phyloP scores from a whole-genome alignment of 1,140 invertebrate species.

The Pogonus chalceus region DNA sequence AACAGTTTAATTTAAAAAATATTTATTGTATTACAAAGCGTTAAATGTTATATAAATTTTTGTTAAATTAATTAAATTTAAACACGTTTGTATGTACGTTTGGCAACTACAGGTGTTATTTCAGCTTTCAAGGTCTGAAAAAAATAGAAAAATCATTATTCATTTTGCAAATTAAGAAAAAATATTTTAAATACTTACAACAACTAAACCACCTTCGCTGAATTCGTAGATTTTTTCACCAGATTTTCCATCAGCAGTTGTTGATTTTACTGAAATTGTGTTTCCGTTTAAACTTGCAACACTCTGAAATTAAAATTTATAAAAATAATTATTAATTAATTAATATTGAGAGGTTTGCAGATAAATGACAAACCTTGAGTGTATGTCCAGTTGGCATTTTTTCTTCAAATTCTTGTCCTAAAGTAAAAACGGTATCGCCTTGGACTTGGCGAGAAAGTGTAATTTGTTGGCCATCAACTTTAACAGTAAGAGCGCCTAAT shows the following conservation, averaged over 20 bases:
- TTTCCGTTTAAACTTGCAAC: slow-evolving; percentile 41
- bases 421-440: background rate
- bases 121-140: slow-evolving; percentile 24
- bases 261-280: slow-evolving; percentile 41
- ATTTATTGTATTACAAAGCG: background rate
- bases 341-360: slow-evolving; percentile 32
- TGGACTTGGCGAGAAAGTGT: background rate
- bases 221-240: slow-evolving; percentile 44
- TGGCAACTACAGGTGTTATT: slow-evolving; percentile 21
- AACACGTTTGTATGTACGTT: slow-evolving; percentile 23
- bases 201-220: slow-evolving; percentile 41
- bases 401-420: slow-evolving; percentile 5
- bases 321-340: slow-evolving; percentile 5
- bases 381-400: slow-evolving; percentile 8
- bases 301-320: slow-evolving; percentile 35
- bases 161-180: background rate
- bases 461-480: background rate
- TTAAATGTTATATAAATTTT: background rate
- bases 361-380: slow-evolving; percentile 2
- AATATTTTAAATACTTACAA: slow-evolving; percentile 38
- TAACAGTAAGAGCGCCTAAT: background rate
- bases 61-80: background rate
- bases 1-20: background rate
- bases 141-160: slow-evolving; percentile 14
- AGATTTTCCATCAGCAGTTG: slow-evolving; percentile 39